Evolutionary conservation across 2,797 vertebrate genomes (phyloP), one percentile per base, ranked within the genome.

Genomic region (Rhincodon typus): DNA sequence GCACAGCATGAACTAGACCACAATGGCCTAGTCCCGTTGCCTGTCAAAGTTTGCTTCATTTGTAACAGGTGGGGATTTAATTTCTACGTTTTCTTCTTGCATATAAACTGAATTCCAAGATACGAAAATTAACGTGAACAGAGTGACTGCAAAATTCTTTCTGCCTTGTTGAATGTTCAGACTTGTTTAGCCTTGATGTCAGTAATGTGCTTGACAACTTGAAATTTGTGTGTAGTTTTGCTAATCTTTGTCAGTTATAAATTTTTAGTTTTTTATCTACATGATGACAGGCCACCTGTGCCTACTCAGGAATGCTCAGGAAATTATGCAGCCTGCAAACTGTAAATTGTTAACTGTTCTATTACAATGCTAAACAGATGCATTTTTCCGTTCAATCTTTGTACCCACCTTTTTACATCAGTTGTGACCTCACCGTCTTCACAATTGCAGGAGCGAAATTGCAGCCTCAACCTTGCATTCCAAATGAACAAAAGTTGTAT

Each of bases 1-100:
- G 98, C 98, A 88, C 99, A 99, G 96, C 99, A 99, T 0, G 99
- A 99, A 96, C 97, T 99, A 97, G 99, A 99, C 97, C 98, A 99
- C 96, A 98, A 99, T 91, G 99, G 99, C 96, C 97, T 99, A 95
- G 99, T 99, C 95, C 99, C 99, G 94, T 98, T 99, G 96, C 99
- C 99, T 0, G 99, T 99, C 95, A 99, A 99, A 98, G 98, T 99
- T 97, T 99, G 99, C 97, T 99, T 99, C 97, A 98, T 98, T 0
- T 99, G 99, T 97, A 99, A 97, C 98, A 99, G 99, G 99, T 99
- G 97, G 72, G 96, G 7, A 30, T 57, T 57, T 95, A 53, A 74
- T 53, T 94, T 74, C 46, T 91, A 38, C 62, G n/a, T 90, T 42
- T 95, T 74, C 70, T 90, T 90, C 87, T 95, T 95, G 69, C 94